Evolutionary conservation across 2,113 vertebrate species (phyloP).

Genomic region (Seriola rivoliana): DNA sequence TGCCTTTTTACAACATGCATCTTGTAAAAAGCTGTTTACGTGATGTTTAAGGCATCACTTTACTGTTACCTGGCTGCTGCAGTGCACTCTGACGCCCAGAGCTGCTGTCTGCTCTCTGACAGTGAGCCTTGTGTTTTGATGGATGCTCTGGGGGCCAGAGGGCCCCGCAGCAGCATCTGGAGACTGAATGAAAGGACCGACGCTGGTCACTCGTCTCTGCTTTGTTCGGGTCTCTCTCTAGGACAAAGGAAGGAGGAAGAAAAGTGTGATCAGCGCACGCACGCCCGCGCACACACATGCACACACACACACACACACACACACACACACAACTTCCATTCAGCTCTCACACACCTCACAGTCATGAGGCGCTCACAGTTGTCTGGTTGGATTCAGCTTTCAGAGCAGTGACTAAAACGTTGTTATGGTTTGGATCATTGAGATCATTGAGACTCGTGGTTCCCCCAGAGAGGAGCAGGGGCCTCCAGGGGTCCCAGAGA

Average conservation of each 20-base stretch:
- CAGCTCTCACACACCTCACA: background rate
- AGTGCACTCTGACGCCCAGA: too few species aligned
- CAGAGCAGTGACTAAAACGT: background rate
- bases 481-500: too few species aligned
- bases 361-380: background rate
- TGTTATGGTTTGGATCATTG: background rate
- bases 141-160: conserved; percentile 1
- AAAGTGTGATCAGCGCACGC: too few species aligned
- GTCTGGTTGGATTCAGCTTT: background rate
- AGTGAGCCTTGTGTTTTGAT: background rate
- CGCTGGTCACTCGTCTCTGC: conserved; percentile 7
- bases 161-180: conserved; percentile 35
- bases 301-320: too few species aligned
- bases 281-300: too few species aligned
- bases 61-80: too few species aligned
- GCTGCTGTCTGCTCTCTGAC: background rate
- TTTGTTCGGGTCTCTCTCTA: background rate
- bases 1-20: too few species aligned
- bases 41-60: too few species aligned
- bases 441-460: too few species aligned
- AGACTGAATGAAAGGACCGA: conserved; percentile 12
- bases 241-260: conserved; percentile 16
- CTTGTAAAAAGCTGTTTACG: too few species aligned
- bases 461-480: too few species aligned
- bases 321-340: background rate